Conservation (phyloP, 2,888 invertebrate genomes). For the Parochlus steinenii region DNA sequence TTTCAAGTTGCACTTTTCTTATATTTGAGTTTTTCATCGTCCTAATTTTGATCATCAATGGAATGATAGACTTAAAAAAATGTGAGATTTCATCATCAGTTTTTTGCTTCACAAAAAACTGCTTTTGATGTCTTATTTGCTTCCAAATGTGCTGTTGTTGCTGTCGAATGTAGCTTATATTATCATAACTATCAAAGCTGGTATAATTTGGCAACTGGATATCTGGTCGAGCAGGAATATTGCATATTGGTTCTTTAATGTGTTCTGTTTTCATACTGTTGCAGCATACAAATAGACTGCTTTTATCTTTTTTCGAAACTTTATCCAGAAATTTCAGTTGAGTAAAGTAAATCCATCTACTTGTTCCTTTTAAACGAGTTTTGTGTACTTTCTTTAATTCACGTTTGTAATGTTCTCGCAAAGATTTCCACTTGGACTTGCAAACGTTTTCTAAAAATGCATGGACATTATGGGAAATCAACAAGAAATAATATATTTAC, state of each 20-base stretch:
- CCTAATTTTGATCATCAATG: no score
- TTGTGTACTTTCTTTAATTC: conserved; percentile 1
- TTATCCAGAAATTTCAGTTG: conserved; percentile 1
- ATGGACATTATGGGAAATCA: background rate
- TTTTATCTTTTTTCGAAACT: background rate
- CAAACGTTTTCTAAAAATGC: background rate
- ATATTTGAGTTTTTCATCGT: conserved; percentile 1
- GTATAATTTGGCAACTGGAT: no score
- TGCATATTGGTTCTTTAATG: no score
- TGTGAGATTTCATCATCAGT: conserved; percentile 1
- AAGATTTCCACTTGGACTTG: conserved; percentile 5
- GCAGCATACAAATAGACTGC: no score
- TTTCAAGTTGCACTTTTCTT: background rate
- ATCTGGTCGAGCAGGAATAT: no score
- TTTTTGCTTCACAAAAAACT: background rate
- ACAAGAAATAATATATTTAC: background rate
- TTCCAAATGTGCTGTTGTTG: conserved; percentile 5
- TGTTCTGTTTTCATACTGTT: no score
- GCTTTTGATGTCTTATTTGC: background rate
- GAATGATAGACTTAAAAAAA: conserved; percentile 3
- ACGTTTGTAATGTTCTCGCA: conserved; percentile 2
- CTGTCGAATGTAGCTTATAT: conserved; percentile 1
- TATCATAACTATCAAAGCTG: background rate
- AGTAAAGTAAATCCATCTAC: conserved; percentile 2
- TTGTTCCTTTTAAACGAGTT: background rate